These are phyloP conservation scores for Zaprionus camerounensis DNA, from an alignment of 1,140 invertebrate genomes.

Conservation along the genomic window DNA sequence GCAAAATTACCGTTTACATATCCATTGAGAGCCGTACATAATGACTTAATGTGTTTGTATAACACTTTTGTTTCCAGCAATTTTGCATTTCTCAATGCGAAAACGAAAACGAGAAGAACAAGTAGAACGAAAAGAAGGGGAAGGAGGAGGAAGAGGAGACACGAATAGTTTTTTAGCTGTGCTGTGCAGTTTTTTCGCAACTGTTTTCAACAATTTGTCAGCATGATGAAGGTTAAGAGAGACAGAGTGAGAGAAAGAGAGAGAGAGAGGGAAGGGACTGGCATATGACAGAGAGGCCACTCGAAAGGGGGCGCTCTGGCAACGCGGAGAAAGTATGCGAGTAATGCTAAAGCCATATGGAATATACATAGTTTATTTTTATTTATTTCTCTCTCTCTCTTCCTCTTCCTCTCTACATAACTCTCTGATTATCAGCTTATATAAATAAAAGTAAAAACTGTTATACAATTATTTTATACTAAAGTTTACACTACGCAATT, in stretches of 20 bases:
- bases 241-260: not conserved
- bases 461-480: no score
- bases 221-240: constrained; percentile 32
- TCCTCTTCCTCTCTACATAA: no score
- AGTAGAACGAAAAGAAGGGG: not conserved
- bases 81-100: constrained; percentile 33
- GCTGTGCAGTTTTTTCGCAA: constrained; percentile 29
- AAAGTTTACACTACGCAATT: no score
- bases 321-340: constrained; percentile 28
- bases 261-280: not conserved
- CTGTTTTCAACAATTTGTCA: constrained; percentile 48
- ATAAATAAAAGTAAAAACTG: no score
- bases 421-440: no score
- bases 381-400: no score
- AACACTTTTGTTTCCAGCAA: constrained; percentile 35
- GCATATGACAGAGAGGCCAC: constrained; percentile 67
- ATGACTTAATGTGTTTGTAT: constrained; percentile 46
- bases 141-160: not conserved
- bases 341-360: constrained; percentile 4
- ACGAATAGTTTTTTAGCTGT: constrained; percentile 27
- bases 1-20: constrained; percentile 14
- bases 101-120: not conserved
- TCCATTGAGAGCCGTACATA: constrained; percentile 10
- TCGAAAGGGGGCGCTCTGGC: constrained; percentile 52
- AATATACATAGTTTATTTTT: not conserved